Percentiles rank a stretch among this genome's conserved stretches.
Evolutionary conservation across 2,888 invertebrate genomes (phyloP).

Genomic region (Diaprepes abbreviatus): DNA sequence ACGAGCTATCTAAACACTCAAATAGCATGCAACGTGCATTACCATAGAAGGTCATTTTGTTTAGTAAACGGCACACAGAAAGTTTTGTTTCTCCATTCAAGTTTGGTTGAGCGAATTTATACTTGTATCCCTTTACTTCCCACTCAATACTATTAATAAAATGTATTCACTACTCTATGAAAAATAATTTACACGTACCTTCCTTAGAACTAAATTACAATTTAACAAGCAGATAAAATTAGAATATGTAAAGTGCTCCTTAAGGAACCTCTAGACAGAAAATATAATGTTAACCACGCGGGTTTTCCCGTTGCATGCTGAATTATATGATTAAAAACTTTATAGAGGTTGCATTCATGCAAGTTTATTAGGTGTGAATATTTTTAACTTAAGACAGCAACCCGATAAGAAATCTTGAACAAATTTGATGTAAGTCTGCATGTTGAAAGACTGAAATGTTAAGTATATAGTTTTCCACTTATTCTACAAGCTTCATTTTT

Average conservation of each 20-base stretch:
- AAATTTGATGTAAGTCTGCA: constrained; percentile 6
- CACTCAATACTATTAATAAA: no score
- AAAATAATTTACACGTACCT: constrained; percentile 29
- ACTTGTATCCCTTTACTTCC: no score
- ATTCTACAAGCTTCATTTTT: no score
- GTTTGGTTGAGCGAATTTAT: no score
- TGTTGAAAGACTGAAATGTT: background rate
- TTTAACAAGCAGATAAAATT: constrained; percentile 40
- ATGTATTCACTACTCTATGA: constrained; percentile 1
- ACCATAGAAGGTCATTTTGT: no score
- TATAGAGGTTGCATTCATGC: constrained; percentile 33
- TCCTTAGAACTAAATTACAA: constrained; percentile 30
- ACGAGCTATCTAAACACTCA: no score
- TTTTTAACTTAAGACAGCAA: background rate
- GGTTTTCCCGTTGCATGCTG: constrained; percentile 24
- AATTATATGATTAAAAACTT: constrained; percentile 40
- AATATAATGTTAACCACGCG: constrained; percentile 29
- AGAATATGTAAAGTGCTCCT: constrained; percentile 31
- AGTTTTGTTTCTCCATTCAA: no score
- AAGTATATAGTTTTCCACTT: no score
- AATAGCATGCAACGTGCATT: no score
- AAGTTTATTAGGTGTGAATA: constrained; percentile 26
- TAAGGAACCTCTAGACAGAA: constrained; percentile 23
- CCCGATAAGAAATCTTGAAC: constrained; percentile 1
- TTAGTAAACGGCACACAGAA: no score